phyloP scores from a whole-genome alignment of 1,140 invertebrate species.

The Dendrolimus punctatus region DNA sequence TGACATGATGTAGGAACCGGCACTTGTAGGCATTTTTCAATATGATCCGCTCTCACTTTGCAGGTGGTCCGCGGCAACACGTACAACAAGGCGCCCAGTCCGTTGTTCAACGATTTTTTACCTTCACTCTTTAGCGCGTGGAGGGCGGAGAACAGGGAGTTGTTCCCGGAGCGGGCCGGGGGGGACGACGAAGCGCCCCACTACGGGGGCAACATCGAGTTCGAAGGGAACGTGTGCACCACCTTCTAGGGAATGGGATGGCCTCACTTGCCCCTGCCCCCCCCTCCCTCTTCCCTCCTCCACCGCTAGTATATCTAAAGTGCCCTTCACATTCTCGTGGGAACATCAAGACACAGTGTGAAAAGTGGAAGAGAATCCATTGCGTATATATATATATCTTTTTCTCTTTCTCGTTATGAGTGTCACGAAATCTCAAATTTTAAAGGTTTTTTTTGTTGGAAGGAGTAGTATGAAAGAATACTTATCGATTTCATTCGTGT shows the following conservation, averaged over 20 bases:
- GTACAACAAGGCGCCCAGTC: slow-evolving; percentile 23
- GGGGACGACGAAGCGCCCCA: slow-evolving; percentile 15
- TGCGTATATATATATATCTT: too few species aligned
- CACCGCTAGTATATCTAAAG: too few species aligned
- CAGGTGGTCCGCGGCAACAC: slow-evolving; percentile 53
- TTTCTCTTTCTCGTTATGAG: too few species aligned
- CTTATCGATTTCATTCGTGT: too few species aligned
- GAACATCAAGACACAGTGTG: too few species aligned
- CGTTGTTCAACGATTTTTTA: slow-evolving; percentile 58
- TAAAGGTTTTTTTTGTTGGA: too few species aligned
- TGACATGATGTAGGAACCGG: too few species aligned
- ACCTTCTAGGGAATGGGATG: slow-evolving; percentile 32
- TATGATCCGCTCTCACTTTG: slow-evolving; percentile 1
- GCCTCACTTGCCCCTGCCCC: neutral
- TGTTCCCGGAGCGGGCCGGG: slow-evolving; percentile 6
- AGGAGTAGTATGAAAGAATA: too few species aligned
- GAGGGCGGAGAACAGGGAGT: slow-evolving; percentile 24
- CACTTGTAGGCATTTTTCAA: too few species aligned
- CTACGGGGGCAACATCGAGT: slow-evolving; percentile 38
- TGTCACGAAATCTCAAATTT: too few species aligned
- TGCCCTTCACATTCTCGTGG: too few species aligned
- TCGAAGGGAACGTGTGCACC: slow-evolving; percentile 55
- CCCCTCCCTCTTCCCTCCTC: neutral
- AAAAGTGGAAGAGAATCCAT: too few species aligned
- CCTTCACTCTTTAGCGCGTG: slow-evolving; percentile 51